Conservation (phyloP, 2,888 invertebrate species). For the Galerucella calmariensis region DNA sequence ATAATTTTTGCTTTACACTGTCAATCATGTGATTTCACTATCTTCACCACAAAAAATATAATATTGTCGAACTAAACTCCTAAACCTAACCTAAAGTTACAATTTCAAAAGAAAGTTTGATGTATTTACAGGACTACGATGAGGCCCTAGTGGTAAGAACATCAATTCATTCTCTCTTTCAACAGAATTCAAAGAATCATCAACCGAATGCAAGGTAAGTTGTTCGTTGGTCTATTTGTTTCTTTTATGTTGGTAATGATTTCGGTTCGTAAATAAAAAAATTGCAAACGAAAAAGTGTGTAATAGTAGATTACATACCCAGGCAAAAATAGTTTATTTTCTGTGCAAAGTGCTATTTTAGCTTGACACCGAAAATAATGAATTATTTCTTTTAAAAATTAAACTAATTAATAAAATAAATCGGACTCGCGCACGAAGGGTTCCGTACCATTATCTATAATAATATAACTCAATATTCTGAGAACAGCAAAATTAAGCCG, state of each 20-base stretch:
- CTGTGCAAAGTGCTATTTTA: no score
- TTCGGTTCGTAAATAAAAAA: background rate
- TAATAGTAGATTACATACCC: no score
- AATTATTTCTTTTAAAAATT: no score
- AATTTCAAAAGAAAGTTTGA: background rate
- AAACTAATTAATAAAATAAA: no score
- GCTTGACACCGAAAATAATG: no score
- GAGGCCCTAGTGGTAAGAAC: constrained; percentile 57
- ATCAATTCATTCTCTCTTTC: constrained; percentile 59
- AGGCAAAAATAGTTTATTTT: no score
- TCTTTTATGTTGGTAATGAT: background rate
- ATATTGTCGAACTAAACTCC: background rate
- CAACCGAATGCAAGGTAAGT: constrained; percentile 48
- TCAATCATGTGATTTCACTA: no score
- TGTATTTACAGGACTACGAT: constrained; percentile 54
- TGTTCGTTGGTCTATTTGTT: constrained; percentile 1
- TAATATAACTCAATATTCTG: no score
- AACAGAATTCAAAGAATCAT: constrained; percentile 56
- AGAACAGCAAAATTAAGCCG: no score
- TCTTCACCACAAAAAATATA: background rate
- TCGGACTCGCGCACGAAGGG: no score
- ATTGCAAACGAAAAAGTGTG: background rate
- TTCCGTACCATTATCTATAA: no score
- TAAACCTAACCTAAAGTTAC: background rate
- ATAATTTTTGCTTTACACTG: background rate